Evolutionary conservation across 2,113 vertebrate genomes (phyloP).

Genomic region (Petroica traversi): DNA sequence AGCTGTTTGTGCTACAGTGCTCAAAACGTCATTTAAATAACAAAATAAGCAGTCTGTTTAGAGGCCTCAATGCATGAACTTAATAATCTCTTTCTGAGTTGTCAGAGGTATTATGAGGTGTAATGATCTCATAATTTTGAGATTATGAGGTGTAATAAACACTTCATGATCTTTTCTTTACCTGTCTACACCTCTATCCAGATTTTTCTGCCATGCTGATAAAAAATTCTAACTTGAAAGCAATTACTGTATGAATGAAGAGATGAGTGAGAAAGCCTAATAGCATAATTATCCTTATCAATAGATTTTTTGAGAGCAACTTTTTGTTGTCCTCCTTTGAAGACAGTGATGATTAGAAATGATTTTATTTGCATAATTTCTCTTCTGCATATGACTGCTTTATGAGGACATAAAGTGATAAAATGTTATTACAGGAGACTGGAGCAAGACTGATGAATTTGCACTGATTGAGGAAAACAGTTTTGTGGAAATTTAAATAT

Average conservation of each 20-base stretch:
- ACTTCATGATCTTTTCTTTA: conserved; percentile 19
- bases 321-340: conserved; percentile 27
- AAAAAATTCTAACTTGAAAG: neutral
- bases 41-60: conserved; percentile 4
- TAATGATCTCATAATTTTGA: too few species aligned
- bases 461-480: neutral
- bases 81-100: neutral
- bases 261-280: conserved; percentile 16
- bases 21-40: neutral
- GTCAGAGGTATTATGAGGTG: neutral
- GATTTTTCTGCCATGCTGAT: neutral
- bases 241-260: neutral
- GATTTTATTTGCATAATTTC: conserved; percentile 14
- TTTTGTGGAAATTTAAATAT: neutral
- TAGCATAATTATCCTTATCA: conserved; percentile 37
- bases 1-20: neutral
- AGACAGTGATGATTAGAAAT: conserved; percentile 21
- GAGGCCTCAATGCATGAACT: neutral
- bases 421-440: neutral
- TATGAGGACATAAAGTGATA: conserved; percentile 1
- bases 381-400: conserved; percentile 47
- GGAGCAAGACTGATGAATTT: neutral
- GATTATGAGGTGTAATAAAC: neutral
- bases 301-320: neutral
- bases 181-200: neutral